Evolutionary conservation across 2,797 vertebrate genomes (phyloP).

Genomic region (Novumbra hubbsi): DNA sequence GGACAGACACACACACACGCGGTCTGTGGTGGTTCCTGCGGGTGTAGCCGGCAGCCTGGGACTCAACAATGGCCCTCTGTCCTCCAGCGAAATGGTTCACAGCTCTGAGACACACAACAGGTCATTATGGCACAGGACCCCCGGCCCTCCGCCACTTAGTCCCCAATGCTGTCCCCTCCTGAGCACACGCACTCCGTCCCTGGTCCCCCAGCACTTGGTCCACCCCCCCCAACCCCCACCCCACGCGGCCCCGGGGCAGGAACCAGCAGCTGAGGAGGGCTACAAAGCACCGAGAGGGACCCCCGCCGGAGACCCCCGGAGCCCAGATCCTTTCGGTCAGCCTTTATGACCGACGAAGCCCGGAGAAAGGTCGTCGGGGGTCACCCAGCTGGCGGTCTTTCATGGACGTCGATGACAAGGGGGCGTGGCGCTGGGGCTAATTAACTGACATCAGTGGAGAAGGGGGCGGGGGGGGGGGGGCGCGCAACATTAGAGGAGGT

Average conservation of each 20-base stretch:
- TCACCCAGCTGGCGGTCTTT: conserved; percentile 66
- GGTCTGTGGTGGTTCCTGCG: conserved; percentile 62
- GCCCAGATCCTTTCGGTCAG: conserved; percentile 36
- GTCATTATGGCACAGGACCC: conserved; percentile 68
- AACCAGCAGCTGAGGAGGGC: conserved; percentile 26
- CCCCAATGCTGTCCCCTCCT: conserved; percentile 69
- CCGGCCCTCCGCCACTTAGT: conserved; percentile 53
- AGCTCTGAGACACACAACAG: conserved; percentile 70
- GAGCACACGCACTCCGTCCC: conserved; percentile 62
- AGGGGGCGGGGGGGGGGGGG: background rate
- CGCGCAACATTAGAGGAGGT: background rate
- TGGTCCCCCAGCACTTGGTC: conserved; percentile 48
- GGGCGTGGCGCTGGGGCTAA: conserved; percentile 52
- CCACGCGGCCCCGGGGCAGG: conserved; percentile 47
- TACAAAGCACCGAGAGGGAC: conserved; percentile 23
- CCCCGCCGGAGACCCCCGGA: conserved; percentile 57
- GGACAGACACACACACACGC: conserved; percentile 4
- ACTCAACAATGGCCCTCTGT: conserved; percentile 69
- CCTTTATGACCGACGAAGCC: conserved; percentile 61
- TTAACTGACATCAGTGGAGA: conserved; percentile 50
- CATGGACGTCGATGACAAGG: conserved; percentile 58
- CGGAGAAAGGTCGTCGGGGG: conserved; percentile 38
- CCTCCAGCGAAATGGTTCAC: conserved; percentile 52
- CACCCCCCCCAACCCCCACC: background rate
- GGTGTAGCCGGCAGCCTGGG: conserved; percentile 36